phyloP scores from a whole-genome alignment of 2,113 vertebrate genomes.

The Phrynocephalus versicolor region DNA sequence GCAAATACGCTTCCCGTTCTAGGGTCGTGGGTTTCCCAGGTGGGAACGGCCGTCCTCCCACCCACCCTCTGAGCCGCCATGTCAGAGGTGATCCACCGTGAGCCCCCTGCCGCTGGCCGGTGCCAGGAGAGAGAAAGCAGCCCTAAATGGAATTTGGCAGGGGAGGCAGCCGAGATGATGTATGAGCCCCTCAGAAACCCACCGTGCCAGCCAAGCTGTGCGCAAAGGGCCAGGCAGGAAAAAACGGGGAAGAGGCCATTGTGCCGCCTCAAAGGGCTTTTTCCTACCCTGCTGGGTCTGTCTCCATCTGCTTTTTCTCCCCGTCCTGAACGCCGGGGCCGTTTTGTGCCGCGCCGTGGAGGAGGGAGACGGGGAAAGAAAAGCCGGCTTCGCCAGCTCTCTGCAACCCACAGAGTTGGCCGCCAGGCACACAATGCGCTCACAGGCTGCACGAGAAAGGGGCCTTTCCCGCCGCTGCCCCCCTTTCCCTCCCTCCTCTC shows the following conservation, averaged over 20 bases:
- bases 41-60: not conserved
- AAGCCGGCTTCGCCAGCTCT: constrained; percentile 16
- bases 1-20: too few species aligned
- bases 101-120: constrained; percentile 6
- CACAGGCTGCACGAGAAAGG: constrained; percentile 4
- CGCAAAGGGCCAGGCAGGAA: constrained; percentile 44
- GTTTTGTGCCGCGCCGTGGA: constrained; percentile 28
- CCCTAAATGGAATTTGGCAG: constrained; percentile 32
- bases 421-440: not conserved
- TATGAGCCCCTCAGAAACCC: constrained; percentile 59
- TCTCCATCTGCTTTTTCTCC: constrained; percentile 66
- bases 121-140: constrained; percentile 53
- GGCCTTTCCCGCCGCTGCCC: not conserved
- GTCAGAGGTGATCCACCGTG: constrained; percentile 38
- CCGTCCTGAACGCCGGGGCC: not conserved
- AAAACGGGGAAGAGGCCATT: constrained; percentile 62
- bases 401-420: not conserved
- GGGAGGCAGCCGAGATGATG: constrained; percentile 62
- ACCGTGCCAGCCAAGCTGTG: constrained; percentile 15
- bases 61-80: not conserved
- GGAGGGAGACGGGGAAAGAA: constrained; percentile 10
- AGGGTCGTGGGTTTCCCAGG: not conserved
- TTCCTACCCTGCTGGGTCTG: constrained; percentile 59
- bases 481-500: not conserved
- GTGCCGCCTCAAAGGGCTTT: constrained; percentile 69